Base-by-base conservation (phyloP, 2,888 invertebrate species). In the Lasius fuliginosus region DNA sequence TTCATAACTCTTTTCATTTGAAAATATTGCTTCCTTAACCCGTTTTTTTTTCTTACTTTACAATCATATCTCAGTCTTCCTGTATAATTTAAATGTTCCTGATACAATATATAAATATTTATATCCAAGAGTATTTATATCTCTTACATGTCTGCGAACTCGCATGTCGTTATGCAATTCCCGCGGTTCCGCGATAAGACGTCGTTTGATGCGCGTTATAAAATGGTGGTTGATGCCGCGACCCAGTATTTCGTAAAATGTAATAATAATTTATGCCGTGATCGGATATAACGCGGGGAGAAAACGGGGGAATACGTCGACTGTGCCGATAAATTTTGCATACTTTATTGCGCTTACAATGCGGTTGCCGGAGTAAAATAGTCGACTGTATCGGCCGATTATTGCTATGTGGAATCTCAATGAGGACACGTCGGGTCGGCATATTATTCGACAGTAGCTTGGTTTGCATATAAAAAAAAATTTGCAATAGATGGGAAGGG, bases 261-360 rank as follows among this genome's bases (percentile, higher is more conserved):
- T 83, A 86, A 84, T 49, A 81, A 88, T 87, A 87, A 89, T 89
- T 89, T 86, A 82, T 86, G 67, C 65, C 23, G 49, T 27, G 64
- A 84, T 84, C 60, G 77, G 49, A 58, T 77, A 82, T 68, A 68
- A 36, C 11, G 74, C 9, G 60, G 42, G 64, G 56, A 67, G 68
- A 27, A 56, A 30, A 56, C 40, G 49, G 18, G 18, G 36, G 68
- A 40, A 27, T 23, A 62, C 36, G 83, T 82, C 82, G 71, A 76
- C 58, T 62, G 49, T 71, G 74, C 86, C 90, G 90, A 92, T 93
- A 91, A 93, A 92, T 93, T 91, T 85, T 88, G 90, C 89, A 93
- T 91, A 92, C 90, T 92, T 93, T 91, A 91, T 93, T 90, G 89
- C 85, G 85, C 87, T 90, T 88, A 90, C 90, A 90, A 92, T 91